phyloP scores from a whole-genome alignment of 2,888 invertebrate genomes.

The Tachystola acroxantha region DNA sequence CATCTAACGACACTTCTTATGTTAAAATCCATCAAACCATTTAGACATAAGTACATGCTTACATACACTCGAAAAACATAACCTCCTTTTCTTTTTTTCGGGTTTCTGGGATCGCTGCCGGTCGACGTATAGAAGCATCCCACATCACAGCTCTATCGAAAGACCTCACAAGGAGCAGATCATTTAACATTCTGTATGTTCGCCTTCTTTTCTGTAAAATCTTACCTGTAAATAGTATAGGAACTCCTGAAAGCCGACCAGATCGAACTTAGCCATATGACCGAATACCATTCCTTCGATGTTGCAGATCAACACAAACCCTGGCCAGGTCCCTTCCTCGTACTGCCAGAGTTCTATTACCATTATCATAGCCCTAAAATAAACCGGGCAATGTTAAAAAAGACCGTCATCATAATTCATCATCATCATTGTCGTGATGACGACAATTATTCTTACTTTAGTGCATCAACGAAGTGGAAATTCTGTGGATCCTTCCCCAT shows the following conservation, averaged over 20 bases:
- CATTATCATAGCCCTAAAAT: constrained; percentile 60
- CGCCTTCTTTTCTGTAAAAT: too few relatives aligned
- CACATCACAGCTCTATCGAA: too few relatives aligned
- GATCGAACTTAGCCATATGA: constrained; percentile 79
- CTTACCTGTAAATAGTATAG: constrained; percentile 80
- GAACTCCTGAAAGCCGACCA: constrained; percentile 80
- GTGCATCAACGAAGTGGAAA: constrained; percentile 60
- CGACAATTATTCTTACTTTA: constrained; percentile 44
- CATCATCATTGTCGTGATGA: constrained; percentile 53
- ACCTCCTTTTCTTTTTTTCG: too few relatives aligned
- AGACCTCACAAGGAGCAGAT: too few relatives aligned
- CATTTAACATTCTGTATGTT: too few relatives aligned
- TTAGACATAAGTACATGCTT: too few relatives aligned
- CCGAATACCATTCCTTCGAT: constrained; percentile 76
- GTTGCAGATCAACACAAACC: constrained; percentile 79
- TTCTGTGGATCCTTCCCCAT: constrained; percentile 72
- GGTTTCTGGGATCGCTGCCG: too few relatives aligned
- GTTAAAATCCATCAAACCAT: too few relatives aligned
- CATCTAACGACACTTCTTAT: too few relatives aligned
- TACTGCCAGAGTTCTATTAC: constrained; percentile 68
- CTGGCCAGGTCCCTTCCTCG: constrained; percentile 74
- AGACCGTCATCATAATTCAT: too few relatives aligned
- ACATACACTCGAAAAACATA: too few relatives aligned
- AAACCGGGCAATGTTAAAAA: constrained; percentile 1
- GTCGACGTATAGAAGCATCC: too few relatives aligned